These are phyloP conservation scores for Perizoma affinitatum DNA, from an alignment of 2,888 invertebrate species.

Conservation along the genomic window DNA sequence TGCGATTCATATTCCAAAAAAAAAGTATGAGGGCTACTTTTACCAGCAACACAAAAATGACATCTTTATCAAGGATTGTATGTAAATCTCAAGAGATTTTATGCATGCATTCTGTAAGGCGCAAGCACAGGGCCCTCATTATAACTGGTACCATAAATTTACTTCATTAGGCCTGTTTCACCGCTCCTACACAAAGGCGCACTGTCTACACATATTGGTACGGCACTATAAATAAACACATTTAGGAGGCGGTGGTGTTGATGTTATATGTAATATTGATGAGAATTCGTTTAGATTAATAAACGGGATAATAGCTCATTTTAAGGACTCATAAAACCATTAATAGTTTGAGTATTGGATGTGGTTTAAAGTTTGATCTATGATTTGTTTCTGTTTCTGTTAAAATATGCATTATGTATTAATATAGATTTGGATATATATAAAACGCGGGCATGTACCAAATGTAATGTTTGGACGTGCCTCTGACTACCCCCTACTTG, in stretches of 20 bases:
- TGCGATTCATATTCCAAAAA: constrained; percentile 8
- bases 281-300: background rate
- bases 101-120: constrained; percentile 34
- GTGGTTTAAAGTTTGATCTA: too few species aligned
- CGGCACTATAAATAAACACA: constrained; percentile 27
- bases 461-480: too few species aligned
- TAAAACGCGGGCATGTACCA: too few species aligned
- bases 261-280: constrained; percentile 23
- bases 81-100: constrained; percentile 33
- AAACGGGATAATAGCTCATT: too few species aligned
- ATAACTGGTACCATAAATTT: constrained; percentile 52
- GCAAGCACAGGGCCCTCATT: constrained; percentile 38
- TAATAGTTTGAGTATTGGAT: too few species aligned
- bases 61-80: constrained; percentile 39
- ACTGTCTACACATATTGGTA: constrained; percentile 25
- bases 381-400: too few species aligned
- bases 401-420: too few species aligned
- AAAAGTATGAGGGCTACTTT: constrained; percentile 10
- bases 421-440: too few species aligned
- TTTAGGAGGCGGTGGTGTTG: constrained; percentile 12
- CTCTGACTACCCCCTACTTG: too few species aligned
- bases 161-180: constrained; percentile 49
- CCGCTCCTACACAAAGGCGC: constrained; percentile 40
- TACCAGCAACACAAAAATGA: constrained; percentile 30
- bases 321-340: too few species aligned